These are phyloP conservation scores for Anthoscopus minutus DNA, from an alignment of 2,113 vertebrate genomes.

Conservation along the genomic window DNA sequence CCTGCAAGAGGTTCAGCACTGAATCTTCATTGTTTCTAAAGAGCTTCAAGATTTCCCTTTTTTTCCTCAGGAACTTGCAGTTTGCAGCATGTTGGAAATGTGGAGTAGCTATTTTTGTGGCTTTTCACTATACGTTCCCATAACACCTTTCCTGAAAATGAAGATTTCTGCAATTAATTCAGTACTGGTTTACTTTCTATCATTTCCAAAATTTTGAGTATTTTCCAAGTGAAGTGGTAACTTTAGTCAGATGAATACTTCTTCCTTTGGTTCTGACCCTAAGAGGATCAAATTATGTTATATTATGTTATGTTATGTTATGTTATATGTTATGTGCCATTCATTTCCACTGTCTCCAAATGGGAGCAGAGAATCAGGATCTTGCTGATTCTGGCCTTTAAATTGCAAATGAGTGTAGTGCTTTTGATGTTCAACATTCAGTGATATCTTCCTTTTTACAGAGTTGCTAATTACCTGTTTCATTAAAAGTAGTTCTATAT, in stretches of 20 bases:
- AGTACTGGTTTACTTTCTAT: not conserved
- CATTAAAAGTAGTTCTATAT: not conserved
- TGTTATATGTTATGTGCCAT: not conserved
- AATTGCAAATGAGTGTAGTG: conserved; percentile 12
- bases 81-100: not conserved
- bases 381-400: not conserved
- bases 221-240: not conserved
- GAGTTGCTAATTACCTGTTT: not conserved
- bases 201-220: not conserved
- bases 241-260: not conserved
- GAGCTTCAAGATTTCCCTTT: not conserved
- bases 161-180: not conserved
- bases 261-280: not conserved
- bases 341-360: not conserved
- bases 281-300: not conserved
- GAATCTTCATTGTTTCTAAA: not conserved
- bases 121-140: not conserved
- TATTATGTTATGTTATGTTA: not conserved
- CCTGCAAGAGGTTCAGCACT: not conserved
- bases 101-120: not conserved
- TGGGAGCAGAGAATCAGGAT: not conserved
- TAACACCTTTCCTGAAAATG: not conserved
- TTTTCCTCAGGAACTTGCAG: not conserved
- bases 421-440: conserved; percentile 7
- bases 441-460: not conserved